Evolutionary conservation across 2,113 vertebrate genomes (phyloP), one percentile per base, ranked within the genome.

Genomic region (Alosa alosa): DNA sequence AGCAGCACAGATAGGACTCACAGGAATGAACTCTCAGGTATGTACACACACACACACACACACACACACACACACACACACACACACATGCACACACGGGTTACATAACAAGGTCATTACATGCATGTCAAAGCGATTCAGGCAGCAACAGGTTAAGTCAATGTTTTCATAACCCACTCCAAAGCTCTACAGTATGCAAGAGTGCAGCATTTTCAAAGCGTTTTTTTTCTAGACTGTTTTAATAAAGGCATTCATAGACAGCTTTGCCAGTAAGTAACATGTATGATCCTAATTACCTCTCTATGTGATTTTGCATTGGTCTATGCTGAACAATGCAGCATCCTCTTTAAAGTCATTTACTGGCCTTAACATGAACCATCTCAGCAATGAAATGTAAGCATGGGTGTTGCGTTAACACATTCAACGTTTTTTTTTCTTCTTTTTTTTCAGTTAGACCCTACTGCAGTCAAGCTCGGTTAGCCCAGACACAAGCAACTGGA

Each of bases 401-500:
- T 47, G n/a, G 11, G 72, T 41, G 72, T 39, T 31, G 3, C 25
- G 64, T 31, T 25, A 9, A 72, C 31, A 36, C 31, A 72, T 64
- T 64, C 60, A 64, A 64, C 18, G 9, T n/a, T 13, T 13, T 57
- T 57, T 57, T 31, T 64, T 5, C 6, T 64, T 64, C n/a, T n/a
- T 64, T 64, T 5, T 68, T 6, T 75, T 75, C 31, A 17, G 31
- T 39, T 17, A 39, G 31, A 10, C 11, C 50, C 31, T 17, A 13
- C 72, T 13, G 72, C 36, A 78, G 72, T 39, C 72, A 78, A 78
- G 72, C 72, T 78, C 31, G 15, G 72, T 78, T 78, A 88, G 87
- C 87, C 55, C 82, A 83, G 83, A 88, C 86, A 84, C 82, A 87
- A 89, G 83, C 86, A 4, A 41, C 49, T 49, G 45, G 45, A 78